Evolutionary conservation across 2,797 vertebrate species (phyloP).

Genomic region (Diceros bicornis): DNA sequence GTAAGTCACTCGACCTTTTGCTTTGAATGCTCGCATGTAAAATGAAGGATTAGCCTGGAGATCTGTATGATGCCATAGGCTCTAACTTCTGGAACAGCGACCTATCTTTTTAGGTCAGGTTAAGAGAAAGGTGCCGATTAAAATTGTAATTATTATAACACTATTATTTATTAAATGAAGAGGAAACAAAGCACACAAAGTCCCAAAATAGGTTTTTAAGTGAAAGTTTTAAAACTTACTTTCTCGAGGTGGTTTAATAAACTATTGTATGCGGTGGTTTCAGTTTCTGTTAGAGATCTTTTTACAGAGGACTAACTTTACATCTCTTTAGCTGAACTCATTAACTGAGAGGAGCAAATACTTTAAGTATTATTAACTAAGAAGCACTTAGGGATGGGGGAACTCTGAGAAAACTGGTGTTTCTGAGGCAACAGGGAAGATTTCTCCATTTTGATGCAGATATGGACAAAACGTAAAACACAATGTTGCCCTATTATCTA

Average conservation of each 20-base stretch:
- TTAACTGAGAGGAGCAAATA: constrained; percentile 12
- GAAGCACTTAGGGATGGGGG: accelerated
- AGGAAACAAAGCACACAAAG: not conserved
- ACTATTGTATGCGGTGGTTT: not conserved
- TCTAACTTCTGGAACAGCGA: not conserved
- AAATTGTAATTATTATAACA: not conserved
- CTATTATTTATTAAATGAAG: not conserved
- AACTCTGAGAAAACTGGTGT: accelerated
- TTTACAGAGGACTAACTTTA: constrained; percentile 29
- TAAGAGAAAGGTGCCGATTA: not conserved
- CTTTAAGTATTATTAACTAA: constrained; percentile 36
- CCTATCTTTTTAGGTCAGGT: not conserved
- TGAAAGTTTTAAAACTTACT: not conserved
- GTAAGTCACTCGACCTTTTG: not conserved
- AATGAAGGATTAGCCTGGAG: not conserved
- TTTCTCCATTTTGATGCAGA: not conserved
- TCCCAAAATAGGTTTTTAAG: not conserved
- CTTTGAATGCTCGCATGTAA: not conserved
- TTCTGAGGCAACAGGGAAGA: not conserved
- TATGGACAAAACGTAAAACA: not conserved
- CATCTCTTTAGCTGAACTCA: constrained; percentile 26
- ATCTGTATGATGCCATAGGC: not conserved
- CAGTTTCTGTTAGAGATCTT: not conserved
- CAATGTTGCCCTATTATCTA: not conserved
- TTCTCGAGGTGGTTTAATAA: not conserved